Evolutionary conservation across 1,140 invertebrate species (phyloP), one percentile per base, ranked within the genome.

Genomic region (Acromyrmex heyeri): DNA sequence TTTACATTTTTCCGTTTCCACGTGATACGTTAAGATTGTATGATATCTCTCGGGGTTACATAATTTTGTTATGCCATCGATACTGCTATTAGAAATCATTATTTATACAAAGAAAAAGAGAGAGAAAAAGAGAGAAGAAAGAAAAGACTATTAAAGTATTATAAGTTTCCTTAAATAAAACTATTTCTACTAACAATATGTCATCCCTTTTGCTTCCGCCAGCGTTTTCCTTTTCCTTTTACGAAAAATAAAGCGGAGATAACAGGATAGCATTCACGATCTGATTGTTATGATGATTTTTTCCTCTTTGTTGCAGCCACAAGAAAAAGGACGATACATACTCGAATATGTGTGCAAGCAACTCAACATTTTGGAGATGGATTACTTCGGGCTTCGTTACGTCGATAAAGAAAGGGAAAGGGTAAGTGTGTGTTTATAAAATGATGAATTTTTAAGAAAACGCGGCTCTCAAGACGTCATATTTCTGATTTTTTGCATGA

Each of bases 361-460:
- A 93, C 96, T 99, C 82, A 98, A 99, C 95, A 97, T 99, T 88
- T 96, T 98, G 86, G 99, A 99, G 95, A 99, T 98, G 91, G 99
- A 99, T 95, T 99, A 99, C 95, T 99, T 99, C 96, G 99, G 99
- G 10, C 96, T 99, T 34, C 96, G 99, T 86, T 99, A 98, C 97
- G 98, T 99, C 50, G 99, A 99, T 95, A 95, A 97, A 48, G 97
- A 97, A 90, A 99, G 99, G 92, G 98, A 99, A 95, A 97, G 99
- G 96, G 99, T 98, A 96, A 97, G 96, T 93, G 96, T 93, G 70
- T 24, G 72, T 62, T 59, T 72, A n/a, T 72, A 18, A 1, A 4
- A 18, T 24, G 5, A 21, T 61, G n/a, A 62, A 34, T 18, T 34
- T 30, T 4, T 38, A 38, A n/a, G 3, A n/a, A 5, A 55, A 79